Base-by-base conservation (phyloP, 92 coral and sea anemone genomes). In the Porites cylindrica region DNA sequence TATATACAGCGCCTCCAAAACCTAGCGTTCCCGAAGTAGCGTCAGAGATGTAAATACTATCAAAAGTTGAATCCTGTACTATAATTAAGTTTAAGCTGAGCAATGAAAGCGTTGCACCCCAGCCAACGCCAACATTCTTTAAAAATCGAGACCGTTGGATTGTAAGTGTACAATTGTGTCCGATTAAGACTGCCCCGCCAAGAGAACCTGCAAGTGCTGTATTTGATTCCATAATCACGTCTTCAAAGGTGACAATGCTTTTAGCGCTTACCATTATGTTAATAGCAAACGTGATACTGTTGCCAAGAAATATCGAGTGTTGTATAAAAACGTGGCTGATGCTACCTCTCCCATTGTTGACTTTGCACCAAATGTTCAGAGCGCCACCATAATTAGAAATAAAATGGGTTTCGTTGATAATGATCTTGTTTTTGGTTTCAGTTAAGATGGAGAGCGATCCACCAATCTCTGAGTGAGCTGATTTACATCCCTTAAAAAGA, bases 271-370 rank as follows among this genome's bases (percentile, higher is more conserved):
- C 70, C 0, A 21, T 3, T 26, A 43, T 1, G 8, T 4, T 8
- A 47, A 6, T 20, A 18, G 26, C 32, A 64, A 14, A 14, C 20
- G 7, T 9, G 82, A 68, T 51, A 21, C 17, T 4, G 51, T 77
- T 77, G 17, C 60, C 7, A 18, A 50, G 60, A 77, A 77, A 77
- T 12, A 21, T 64, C 8, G 68, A 77, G 69, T 70, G 18, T 26
- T 19, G 43, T 70, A 70, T 19, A 24, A 47, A 20, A 19, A 62
- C 8, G 7, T 62, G 18, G 66, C 66, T 62, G 21, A 18, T 56
- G 66, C 1, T 14, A 1, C 7, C 0, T 19, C 66, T 62, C 7
- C 3, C 7, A 14, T 19, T 16, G 63, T 0, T 58, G 63, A 16
- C 12, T 0, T 10, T 11, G 63, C 5, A 8, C 12, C 17, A 3